Evolutionary conservation across 1,140 invertebrate genomes (phyloP).

Genomic region (Trachelipus rathkii): DNA sequence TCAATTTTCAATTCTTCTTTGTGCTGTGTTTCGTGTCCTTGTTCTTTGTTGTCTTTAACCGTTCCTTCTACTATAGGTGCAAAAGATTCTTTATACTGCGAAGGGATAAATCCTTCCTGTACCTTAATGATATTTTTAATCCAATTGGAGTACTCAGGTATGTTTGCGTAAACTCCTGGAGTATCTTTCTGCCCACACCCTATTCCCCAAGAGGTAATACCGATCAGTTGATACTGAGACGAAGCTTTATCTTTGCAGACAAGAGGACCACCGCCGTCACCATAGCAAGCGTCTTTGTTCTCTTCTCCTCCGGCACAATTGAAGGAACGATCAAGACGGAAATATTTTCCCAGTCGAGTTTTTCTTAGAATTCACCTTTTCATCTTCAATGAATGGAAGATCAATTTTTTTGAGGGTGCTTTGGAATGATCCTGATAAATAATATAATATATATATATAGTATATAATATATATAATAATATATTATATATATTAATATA

Average conservation of each 20-base stretch:
- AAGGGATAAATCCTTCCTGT: no score
- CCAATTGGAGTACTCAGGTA: conserved; percentile 27
- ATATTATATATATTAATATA: no score
- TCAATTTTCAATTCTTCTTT: no score
- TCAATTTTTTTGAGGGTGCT: conserved; percentile 60
- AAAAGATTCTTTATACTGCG: no score
- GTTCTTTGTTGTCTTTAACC: no score
- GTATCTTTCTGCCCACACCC: conserved; percentile 60
- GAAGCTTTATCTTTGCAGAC: conserved; percentile 44
- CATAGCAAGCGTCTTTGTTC: conserved; percentile 54
- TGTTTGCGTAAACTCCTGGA: conserved; percentile 72
- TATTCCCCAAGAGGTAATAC: conserved; percentile 67
- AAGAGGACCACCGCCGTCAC: conserved; percentile 51
- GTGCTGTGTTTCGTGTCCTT: no score
- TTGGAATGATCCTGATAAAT: conserved; percentile 58
- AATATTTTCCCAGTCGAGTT: conserved; percentile 52
- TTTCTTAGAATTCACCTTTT: conserved; percentile 55
- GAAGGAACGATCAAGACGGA: conserved; percentile 55
- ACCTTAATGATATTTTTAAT: neutral
- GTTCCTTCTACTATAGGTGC: no score
- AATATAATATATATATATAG: no score
- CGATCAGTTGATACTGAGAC: conserved; percentile 57
- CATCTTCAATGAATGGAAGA: conserved; percentile 51
- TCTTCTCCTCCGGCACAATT: conserved; percentile 56
- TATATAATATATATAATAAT: no score